Conservation (phyloP, 2,888 invertebrate species). For the Platycnemis pennipes region DNA sequence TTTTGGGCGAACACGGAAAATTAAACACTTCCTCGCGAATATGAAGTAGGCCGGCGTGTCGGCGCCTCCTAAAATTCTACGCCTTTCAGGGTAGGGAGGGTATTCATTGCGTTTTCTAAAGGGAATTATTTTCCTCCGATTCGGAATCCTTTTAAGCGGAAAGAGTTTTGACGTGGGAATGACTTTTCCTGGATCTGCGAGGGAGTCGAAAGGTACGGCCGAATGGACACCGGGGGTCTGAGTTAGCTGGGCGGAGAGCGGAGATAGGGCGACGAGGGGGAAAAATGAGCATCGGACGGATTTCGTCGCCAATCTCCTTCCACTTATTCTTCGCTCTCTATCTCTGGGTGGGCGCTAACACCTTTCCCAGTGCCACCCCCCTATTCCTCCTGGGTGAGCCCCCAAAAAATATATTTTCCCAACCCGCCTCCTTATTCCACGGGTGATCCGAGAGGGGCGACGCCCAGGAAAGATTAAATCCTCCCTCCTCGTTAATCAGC, state of each 20-base stretch:
- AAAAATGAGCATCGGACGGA: neutral
- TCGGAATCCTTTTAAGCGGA: neutral
- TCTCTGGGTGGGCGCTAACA: neutral
- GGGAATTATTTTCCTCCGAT: neutral
- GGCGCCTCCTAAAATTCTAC: too few species aligned
- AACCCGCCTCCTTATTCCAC: neutral
- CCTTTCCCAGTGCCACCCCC: neutral
- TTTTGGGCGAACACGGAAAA: too few species aligned
- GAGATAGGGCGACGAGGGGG: neutral
- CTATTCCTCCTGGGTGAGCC: neutral
- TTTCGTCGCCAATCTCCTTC: neutral
- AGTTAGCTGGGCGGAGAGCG: neutral
- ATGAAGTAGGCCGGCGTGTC: too few species aligned
- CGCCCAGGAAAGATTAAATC: neutral
- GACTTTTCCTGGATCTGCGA: neutral
- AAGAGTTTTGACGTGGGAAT: neutral
- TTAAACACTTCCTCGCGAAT: too few species aligned
- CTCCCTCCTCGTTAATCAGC: constrained; percentile 9
- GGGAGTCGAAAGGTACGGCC: neutral
- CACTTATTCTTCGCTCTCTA: neutral
- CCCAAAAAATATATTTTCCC: neutral
- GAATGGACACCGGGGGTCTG: neutral
- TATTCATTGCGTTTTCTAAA: too few species aligned
- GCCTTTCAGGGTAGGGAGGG: too few species aligned
- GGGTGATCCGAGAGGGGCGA: neutral